A percentile compares a stretch with the other conserved stretches of the same genome.
phyloP scores from a whole-genome alignment of 2,888 invertebrate species.

The Hofmannophila pseudospretella region DNA sequence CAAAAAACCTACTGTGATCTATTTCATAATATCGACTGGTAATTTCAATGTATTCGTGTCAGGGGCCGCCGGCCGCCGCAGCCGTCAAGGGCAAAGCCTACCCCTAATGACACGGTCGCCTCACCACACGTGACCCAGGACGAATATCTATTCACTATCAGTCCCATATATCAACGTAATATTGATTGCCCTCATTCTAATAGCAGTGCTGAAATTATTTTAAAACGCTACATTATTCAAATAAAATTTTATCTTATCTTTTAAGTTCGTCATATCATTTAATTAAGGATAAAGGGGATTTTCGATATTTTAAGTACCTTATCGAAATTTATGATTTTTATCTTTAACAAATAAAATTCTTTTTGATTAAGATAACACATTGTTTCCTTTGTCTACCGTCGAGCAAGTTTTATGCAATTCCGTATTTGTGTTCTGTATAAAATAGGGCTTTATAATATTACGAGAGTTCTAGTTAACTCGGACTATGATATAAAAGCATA shows the following conservation, averaged over 20 bases:
- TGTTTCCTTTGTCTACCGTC: background rate
- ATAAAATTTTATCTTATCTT: conserved; percentile 1
- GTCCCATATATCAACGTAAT: conserved; percentile 27
- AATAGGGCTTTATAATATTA: too few species aligned
- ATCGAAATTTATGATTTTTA: background rate
- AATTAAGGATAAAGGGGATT: conserved; percentile 4
- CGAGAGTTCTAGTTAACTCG: too few species aligned
- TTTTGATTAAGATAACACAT: background rate
- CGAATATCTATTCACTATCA: conserved; percentile 19
- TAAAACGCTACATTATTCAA: background rate
- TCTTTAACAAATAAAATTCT: background rate
- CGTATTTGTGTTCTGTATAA: too few species aligned
- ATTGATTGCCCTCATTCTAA: conserved; percentile 45
- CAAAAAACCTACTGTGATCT: background rate
- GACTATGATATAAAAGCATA: too few species aligned
- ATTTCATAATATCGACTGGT: background rate
- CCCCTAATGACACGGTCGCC: conserved; percentile 22
- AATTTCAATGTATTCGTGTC: conserved; percentile 21
- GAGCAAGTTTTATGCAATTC: background rate
- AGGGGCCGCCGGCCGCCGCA: conserved; percentile 14
- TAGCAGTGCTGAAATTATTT: conserved; percentile 7
- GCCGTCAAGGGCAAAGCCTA: conserved; percentile 12
- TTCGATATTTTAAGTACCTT: background rate
- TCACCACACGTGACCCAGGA: conserved; percentile 8
- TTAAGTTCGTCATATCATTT: background rate